Evolutionary conservation across 2,797 vertebrate genomes (phyloP), one percentile per base, ranked within the genome.

Genomic region (Chloroceryle inda): DNA sequence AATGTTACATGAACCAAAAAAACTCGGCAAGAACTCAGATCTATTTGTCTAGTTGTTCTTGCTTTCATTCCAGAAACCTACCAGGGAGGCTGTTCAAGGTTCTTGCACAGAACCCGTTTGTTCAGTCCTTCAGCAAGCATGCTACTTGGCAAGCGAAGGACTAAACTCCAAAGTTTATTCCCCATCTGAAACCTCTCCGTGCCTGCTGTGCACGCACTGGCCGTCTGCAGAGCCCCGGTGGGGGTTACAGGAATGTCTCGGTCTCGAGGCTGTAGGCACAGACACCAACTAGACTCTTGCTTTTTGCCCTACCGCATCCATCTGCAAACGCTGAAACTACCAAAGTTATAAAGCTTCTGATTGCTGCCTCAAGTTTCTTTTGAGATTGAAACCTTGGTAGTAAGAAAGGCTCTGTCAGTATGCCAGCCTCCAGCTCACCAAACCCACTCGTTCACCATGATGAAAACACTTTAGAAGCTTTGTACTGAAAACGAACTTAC

Each of bases 401-500:
- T 50, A 92, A 85, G 16, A 81, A 24, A 80, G 42, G 66, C 21
- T 73, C 35, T 58, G 83, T 44, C 17, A 72, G 12, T 42, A 73
- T 19, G 31, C 29, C 38, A 66, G 23, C n/a, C 55, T 94, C n/a
- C 62, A 78, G 35, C 12, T 81, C 76, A 44, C 8, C 14, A 58
- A 88, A 72, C 31, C 10, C 44, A 75, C 35, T 55, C 31, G 11
- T 42, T 64, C 56, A 80, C 47, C 53, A 58, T 40, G 9, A 58
- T 3, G 29, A 85, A 85, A 73, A 31, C 66, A 67, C 66, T 76
- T 86, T 67, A 84, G 45, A 92, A 94, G 23, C 38, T 90, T 78
- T 59, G 61, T 23, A 85, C 92, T 52, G 67, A 88, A 71, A 85
- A 64, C 24, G 68, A 77, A 98, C 98, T 97, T 98, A 99, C 99